A percentile compares a stretch with the other conserved stretches of the same genome.
Conservation (phyloP, 2,113 vertebrate species). For the Eulemur macaco region DNA sequence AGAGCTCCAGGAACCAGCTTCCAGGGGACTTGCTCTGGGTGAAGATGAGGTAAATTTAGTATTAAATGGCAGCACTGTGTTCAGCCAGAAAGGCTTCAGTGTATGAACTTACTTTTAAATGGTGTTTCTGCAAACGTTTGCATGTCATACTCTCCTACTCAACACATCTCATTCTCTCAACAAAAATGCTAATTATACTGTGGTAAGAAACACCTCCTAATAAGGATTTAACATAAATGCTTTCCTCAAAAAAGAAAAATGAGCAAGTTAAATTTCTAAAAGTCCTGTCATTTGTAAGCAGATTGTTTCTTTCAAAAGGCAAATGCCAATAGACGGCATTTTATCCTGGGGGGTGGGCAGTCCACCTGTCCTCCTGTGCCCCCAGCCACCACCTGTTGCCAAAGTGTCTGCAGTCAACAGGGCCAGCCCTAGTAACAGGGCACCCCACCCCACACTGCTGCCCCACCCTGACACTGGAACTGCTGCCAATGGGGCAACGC, state of each 20-base stretch:
- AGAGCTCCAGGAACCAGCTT: neutral
- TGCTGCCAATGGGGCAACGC: neutral
- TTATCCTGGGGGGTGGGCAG: neutral
- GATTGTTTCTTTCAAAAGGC: neutral
- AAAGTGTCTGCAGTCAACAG: neutral
- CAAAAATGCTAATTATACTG: neutral
- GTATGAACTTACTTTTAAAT: neutral
- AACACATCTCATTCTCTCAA: neutral
- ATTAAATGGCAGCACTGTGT: neutral
- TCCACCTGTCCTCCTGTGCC: neutral
- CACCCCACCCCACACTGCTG: rapidly evolving
- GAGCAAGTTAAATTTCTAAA: neutral
- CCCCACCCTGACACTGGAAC: conserved; percentile 6
- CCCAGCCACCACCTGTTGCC: neutral
- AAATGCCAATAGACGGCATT: neutral
- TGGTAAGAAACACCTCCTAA: neutral
- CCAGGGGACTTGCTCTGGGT: neutral
- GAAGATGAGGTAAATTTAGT: neutral
- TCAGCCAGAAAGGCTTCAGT: neutral
- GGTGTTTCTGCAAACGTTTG: neutral
- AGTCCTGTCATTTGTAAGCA: neutral
- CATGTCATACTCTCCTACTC: neutral
- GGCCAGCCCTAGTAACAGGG: neutral
- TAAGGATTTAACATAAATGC: neutral
- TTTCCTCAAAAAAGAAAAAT: neutral